Conservation (phyloP, 1,140 invertebrate genomes). For the Subanguina moxae region DNA sequence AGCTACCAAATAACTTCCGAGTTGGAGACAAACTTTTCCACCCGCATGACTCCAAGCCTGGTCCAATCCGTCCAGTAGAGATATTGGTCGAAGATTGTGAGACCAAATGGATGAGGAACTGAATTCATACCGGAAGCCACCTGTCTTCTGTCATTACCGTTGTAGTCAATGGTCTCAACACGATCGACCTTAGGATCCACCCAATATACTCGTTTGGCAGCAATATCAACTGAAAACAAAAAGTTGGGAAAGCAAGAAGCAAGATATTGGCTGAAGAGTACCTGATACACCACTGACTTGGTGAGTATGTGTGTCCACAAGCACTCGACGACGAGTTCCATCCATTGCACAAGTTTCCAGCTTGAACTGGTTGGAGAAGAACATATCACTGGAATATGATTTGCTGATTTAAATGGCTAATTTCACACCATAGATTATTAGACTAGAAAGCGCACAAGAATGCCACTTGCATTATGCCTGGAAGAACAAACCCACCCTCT, state of each 20-base stretch:
- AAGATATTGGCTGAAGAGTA: neutral
- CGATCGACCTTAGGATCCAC: constrained; percentile 65
- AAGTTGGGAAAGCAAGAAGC: neutral
- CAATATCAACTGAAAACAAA: constrained; percentile 40
- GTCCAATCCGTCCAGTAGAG: constrained; percentile 93
- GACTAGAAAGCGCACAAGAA: constrained; percentile 16
- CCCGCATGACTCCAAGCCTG: constrained; percentile 84
- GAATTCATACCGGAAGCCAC: constrained; percentile 44
- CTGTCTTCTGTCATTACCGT: constrained; percentile 61
- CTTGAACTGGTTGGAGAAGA: constrained; percentile 59
- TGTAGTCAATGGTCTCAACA: constrained; percentile 65
- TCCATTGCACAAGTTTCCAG: constrained; percentile 55
- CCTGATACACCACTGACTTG: constrained; percentile 55
- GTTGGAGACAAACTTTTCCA: constrained; percentile 73
- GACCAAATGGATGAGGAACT: constrained; percentile 58
- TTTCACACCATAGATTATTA: neutral
- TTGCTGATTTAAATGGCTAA: neutral
- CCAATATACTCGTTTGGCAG: constrained; percentile 65
- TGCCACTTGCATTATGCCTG: too few species aligned
- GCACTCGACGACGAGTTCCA: constrained; percentile 45
- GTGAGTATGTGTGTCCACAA: constrained; percentile 56
- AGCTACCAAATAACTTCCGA: constrained; percentile 50
- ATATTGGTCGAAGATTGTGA: constrained; percentile 63
- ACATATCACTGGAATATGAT: constrained; percentile 56
- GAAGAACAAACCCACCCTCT: constrained; percentile 66